Conservation (phyloP, 2,888 invertebrate species). For the Orthosia cruda region DNA sequence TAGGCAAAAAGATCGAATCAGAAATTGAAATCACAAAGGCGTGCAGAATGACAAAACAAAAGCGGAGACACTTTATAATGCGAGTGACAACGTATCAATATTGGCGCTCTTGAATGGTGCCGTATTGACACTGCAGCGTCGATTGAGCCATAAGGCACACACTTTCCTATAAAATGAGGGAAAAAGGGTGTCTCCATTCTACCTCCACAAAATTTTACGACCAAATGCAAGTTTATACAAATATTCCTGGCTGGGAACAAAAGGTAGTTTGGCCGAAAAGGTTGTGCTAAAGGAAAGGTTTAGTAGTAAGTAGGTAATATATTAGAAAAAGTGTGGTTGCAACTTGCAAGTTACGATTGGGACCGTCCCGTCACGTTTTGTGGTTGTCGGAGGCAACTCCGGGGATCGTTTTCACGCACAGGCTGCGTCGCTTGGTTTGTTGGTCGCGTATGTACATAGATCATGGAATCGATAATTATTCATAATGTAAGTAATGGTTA, state of each 20-base stretch:
- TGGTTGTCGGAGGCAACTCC: constrained; percentile 2
- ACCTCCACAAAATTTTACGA: constrained; percentile 28
- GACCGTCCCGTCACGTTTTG: background rate
- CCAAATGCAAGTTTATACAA: constrained; percentile 31
- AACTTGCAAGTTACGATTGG: constrained; percentile 18
- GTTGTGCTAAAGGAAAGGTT: constrained; percentile 13
- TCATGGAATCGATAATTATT: too few relatives aligned
- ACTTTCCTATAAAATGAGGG: constrained; percentile 16
- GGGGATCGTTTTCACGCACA: background rate
- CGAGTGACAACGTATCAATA: constrained; percentile 19
- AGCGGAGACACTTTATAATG: background rate
- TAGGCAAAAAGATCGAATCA: too few relatives aligned
- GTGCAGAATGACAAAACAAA: too few relatives aligned
- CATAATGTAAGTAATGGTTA: too few relatives aligned
- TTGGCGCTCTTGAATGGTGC: background rate
- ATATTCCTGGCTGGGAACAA: constrained; percentile 4
- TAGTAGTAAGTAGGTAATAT: constrained; percentile 16
- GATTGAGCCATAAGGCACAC: constrained; percentile 35
- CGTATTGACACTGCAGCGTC: constrained; percentile 16
- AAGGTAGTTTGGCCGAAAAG: constrained; percentile 9
- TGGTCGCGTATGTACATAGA: too few relatives aligned
- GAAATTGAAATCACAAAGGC: background rate
- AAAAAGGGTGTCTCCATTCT: constrained; percentile 12
- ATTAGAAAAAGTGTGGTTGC: constrained; percentile 10
- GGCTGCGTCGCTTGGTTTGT: too few relatives aligned